phyloP scores from a whole-genome alignment of 1,140 invertebrate species.

The Magallana gigas region DNA sequence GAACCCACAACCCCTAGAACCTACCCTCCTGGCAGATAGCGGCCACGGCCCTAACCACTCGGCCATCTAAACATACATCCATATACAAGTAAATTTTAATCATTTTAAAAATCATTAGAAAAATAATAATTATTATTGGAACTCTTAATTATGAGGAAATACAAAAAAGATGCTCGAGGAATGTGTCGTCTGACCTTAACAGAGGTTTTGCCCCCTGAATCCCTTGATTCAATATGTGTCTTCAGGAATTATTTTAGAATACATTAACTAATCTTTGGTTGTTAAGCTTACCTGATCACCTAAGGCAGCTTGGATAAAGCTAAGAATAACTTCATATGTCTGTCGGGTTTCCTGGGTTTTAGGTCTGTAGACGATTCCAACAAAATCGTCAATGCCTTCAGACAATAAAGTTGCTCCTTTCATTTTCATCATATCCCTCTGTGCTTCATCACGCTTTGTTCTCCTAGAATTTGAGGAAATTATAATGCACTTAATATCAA shows the following conservation, averaged over 20 bases:
- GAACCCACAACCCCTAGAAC: too few relatives aligned
- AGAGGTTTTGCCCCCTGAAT: too few relatives aligned
- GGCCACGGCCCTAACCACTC: too few relatives aligned
- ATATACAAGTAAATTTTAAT: too few relatives aligned
- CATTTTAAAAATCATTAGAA: too few relatives aligned
- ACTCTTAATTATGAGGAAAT: too few relatives aligned
- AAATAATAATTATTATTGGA: too few relatives aligned
- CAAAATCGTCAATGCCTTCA: conserved; percentile 94
- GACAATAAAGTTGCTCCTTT: conserved; percentile 91
- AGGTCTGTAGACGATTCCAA: conserved; percentile 96
- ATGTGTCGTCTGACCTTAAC: too few relatives aligned
- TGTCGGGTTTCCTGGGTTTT: conserved; percentile 98
- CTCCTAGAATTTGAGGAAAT: conserved; percentile 75
- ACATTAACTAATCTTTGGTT: not conserved
- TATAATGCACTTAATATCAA: not conserved
- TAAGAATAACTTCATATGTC: conserved; percentile 97
- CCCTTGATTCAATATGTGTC: not conserved
- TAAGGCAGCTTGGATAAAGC: conserved; percentile 97
- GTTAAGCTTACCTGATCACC: conserved; percentile 89
- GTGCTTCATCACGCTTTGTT: conserved; percentile 87
- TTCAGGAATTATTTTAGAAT: not conserved
- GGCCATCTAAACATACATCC: too few relatives aligned
- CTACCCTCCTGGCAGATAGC: too few relatives aligned
- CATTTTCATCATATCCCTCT: conserved; percentile 94
- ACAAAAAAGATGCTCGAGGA: too few relatives aligned